Conservation (phyloP, 2,797 vertebrate species). For the Halcyon smyrnensis region DNA sequence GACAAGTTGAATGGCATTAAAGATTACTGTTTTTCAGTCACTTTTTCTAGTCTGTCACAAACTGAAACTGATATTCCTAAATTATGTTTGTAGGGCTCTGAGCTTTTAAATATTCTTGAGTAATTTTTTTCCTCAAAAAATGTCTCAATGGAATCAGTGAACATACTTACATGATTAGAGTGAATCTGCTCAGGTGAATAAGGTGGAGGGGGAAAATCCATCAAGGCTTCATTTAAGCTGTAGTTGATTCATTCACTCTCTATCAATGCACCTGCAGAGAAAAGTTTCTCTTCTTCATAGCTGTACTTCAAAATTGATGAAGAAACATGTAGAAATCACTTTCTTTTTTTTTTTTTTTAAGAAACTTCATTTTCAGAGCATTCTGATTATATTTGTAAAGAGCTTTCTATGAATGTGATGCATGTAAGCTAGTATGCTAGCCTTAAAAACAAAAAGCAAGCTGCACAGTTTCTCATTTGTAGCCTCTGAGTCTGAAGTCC, state of each 20-base stretch:
- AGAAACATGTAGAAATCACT: background rate
- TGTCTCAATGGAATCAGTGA: background rate
- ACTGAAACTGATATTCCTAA: background rate
- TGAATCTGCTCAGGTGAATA: background rate
- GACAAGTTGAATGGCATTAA: background rate
- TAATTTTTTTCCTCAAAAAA: background rate
- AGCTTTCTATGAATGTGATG: background rate
- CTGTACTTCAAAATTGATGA: background rate
- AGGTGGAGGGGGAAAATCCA: background rate
- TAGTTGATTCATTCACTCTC: background rate
- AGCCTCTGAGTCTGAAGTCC: background rate
- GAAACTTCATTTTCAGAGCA: background rate
- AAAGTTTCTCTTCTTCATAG: background rate
- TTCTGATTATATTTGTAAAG: background rate
- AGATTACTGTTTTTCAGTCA: background rate
- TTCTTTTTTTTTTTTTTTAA: background rate
- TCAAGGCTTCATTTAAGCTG: background rate
- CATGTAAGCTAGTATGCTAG: background rate
- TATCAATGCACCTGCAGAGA: background rate
- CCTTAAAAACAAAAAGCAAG: background rate
- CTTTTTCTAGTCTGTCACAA: background rate
- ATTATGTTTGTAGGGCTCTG: background rate
- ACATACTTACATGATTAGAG: accelerated
- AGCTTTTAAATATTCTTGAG: background rate
- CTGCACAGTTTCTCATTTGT: background rate